These are phyloP conservation scores for Leucopternis melanops DNA, from an alignment of 2,113 vertebrate genomes.

Conservation along the genomic window DNA sequence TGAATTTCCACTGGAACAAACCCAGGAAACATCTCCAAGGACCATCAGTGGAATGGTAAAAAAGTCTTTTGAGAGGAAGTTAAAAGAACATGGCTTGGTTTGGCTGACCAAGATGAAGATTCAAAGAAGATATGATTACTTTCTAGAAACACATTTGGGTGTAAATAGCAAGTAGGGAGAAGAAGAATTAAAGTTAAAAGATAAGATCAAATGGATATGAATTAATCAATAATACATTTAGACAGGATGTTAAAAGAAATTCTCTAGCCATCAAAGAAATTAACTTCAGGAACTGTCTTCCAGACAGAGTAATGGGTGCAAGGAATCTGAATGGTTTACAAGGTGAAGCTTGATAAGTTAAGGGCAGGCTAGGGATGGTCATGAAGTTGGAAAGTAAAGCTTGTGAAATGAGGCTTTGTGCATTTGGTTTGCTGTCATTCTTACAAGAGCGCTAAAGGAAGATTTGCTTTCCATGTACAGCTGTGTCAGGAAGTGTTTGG, in stretches of 20 bases:
- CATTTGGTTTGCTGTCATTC: not conserved
- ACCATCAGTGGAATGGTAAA: not conserved
- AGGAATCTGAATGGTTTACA: not conserved
- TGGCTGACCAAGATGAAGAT: not conserved
- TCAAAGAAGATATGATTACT: not conserved
- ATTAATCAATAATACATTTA: conserved; percentile 20
- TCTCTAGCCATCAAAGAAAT: not conserved
- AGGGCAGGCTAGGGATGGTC: not conserved
- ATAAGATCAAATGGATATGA: not conserved
- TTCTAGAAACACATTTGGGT: not conserved
- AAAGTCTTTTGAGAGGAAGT: not conserved
- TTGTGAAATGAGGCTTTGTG: not conserved
- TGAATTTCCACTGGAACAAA: not conserved
- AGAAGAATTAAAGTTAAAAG: not conserved
- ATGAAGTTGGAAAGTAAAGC: not conserved
- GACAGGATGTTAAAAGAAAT: not conserved
- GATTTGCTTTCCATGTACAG: not conserved
- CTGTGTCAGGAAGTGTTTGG: not conserved
- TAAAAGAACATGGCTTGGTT: not conserved
- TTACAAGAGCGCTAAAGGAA: not conserved
- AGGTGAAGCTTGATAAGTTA: not conserved
- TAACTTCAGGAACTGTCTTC: not conserved
- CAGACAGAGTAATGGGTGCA: not conserved
- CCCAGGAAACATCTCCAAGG: not conserved
- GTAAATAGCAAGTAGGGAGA: not conserved